Evolutionary conservation across 2,797 vertebrate species (phyloP), one percentile per base, ranked within the genome.

Genomic region (Lates japonicus): DNA sequence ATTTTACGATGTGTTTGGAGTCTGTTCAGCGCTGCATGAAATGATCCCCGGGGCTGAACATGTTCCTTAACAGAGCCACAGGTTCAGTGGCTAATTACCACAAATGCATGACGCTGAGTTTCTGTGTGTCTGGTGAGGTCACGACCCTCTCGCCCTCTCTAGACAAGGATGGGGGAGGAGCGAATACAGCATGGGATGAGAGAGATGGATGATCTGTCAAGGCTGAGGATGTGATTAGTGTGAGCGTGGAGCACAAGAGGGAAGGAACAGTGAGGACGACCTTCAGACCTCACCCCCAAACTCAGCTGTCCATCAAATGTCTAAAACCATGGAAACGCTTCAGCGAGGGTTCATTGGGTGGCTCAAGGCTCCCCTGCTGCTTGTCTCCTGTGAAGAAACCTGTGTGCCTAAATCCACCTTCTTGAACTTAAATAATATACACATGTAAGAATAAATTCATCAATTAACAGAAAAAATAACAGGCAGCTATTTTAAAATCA

Each of bases 291-390:
- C 52, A 76, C 41, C 41, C 67, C 55, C 37, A 29, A 84, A 76
- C 78, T 55, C 86, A 74, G 63, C 81, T 90, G 93, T 91, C 90
- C 25, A 76, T 92, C 88, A 91, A 1, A 39, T 10, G 48, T 44
- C 54, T 20, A 16, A 52, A 86, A 65, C 74, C 82, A 79, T 64
- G 80, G 90, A 51, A 72, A 81, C 22, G 19, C 70, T 69, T 61
- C 83, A 77, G 65, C 12, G 63, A 70, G 25, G 66, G 81, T 70
- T 73, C 74, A 51, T 6, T 0, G 3, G 75, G 55, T 25, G 59
- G 25, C 65, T 77, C 49, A 6, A 14, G 42, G 55, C 35, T 76
- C 16, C 42, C 31, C 31, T 51, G 65, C 19, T 33, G 59, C 62
- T 62, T 49, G 22, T 63, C 48, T 76, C 48, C 19, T 42, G 13